Evolutionary conservation across 2,888 invertebrate genomes (phyloP).

Genomic region (Spatulosminthurus flaviceps): DNA sequence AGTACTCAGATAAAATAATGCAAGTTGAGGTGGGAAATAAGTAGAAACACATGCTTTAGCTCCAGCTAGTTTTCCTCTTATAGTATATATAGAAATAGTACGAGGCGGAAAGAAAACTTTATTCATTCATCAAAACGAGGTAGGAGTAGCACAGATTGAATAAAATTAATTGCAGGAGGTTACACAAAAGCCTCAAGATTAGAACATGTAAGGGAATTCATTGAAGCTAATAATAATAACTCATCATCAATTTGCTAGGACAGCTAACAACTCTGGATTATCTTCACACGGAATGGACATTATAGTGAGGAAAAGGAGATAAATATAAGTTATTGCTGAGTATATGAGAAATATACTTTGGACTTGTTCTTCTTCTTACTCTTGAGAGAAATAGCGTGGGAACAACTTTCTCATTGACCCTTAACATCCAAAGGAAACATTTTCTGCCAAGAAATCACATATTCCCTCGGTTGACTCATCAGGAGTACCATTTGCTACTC

Average conservation of each 20-base stretch:
- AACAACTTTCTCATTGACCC: slow-evolving; percentile 22
- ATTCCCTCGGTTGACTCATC: background rate
- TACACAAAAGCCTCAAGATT: background rate
- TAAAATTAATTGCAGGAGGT: background rate
- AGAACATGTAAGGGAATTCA: slow-evolving; percentile 6
- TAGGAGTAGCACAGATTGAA: slow-evolving; percentile 10
- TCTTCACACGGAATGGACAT: background rate
- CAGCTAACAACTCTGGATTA: background rate
- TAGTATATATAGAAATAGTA: background rate
- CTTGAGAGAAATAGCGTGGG: too few relatives aligned
- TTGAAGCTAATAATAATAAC: background rate
- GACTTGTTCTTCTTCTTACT: too few relatives aligned
- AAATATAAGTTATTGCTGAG: background rate
- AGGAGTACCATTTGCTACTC: too few relatives aligned
- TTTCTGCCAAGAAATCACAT: slow-evolving; percentile 18
- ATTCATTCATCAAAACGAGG: slow-evolving; percentile 12
- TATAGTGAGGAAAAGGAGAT: background rate
- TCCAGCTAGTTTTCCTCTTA: too few relatives aligned
- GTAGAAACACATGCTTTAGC: too few relatives aligned
- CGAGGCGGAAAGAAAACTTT: background rate
- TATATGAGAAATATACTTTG: too few relatives aligned
- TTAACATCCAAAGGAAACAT: background rate
- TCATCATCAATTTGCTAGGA: background rate
- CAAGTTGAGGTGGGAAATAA: too few relatives aligned
- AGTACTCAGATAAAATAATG: too few relatives aligned